Conservation (phyloP, 2,113 vertebrate genomes). For the Xiphorhynchus elegans region DNA sequence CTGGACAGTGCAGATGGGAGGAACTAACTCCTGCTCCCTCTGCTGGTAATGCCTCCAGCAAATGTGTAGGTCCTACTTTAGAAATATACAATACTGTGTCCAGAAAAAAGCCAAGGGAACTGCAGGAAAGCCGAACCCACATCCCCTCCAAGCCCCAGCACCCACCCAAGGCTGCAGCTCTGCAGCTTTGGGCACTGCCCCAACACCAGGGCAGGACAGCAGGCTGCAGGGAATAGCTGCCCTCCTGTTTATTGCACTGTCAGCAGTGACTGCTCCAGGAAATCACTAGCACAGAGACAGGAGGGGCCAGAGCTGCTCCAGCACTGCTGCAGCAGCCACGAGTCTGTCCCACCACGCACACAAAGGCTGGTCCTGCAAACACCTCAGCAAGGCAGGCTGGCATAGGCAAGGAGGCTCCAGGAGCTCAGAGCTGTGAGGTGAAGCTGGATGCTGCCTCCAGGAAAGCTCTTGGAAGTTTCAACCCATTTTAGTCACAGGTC, state of each 20-base stretch:
- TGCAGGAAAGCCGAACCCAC: background rate
- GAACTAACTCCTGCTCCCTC: constrained; percentile 46
- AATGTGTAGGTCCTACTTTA: background rate
- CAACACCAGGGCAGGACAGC: background rate
- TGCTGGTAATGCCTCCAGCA: constrained; percentile 39
- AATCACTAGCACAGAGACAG: rapidly evolving
- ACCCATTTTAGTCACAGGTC: background rate
- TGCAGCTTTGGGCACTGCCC: background rate
- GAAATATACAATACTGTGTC: background rate
- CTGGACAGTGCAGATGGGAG: background rate
- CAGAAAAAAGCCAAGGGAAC: background rate
- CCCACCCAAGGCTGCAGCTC: background rate
- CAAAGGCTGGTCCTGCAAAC: background rate
- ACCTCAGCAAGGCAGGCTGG: background rate
- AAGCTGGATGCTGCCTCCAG: background rate
- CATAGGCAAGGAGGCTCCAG: background rate
- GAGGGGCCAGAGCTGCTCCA: background rate
- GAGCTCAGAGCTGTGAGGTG: background rate
- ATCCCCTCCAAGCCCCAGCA: background rate
- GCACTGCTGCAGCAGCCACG: rapidly evolving
- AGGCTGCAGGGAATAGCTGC: background rate
- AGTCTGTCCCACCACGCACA: rapidly evolving
- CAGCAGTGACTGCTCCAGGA: background rate
- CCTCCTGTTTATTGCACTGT: rapidly evolving
- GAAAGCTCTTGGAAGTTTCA: background rate